Conservation (phyloP, 2,888 invertebrate genomes). For the Lycia hirtaria region DNA sequence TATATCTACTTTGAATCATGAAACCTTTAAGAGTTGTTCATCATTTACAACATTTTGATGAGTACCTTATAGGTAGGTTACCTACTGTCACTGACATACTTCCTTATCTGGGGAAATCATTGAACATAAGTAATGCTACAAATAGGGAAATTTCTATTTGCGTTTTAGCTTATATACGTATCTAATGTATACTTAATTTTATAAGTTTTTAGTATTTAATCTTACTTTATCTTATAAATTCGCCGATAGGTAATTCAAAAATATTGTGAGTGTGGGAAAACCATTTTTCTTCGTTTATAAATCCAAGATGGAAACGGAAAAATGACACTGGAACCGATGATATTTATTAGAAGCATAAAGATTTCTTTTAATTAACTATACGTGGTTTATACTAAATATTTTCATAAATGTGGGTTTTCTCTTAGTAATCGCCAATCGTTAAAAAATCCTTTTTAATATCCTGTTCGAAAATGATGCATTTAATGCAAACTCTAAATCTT, state of each 20-base stretch:
- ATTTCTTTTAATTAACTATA: no score
- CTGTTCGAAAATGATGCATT: neutral
- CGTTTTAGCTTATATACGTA: neutral
- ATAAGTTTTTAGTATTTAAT: neutral
- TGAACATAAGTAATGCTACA: neutral
- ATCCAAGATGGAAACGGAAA: no score
- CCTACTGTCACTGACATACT: neutral
- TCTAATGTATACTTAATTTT: no score
- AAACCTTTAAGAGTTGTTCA: neutral
- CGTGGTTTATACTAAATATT: no score
- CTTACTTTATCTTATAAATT: no score
- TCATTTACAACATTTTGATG: neutral
- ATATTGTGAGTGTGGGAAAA: no score
- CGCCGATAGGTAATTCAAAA: no score
- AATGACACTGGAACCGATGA: no score
- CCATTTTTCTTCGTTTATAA: neutral
- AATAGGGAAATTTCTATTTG: neutral
- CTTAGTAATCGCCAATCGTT: neutral
- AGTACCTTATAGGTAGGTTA: no score
- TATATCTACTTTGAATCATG: neutral
- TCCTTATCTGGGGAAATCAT: constrained; percentile 1
- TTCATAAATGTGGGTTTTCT: neutral
- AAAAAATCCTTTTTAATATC: neutral
- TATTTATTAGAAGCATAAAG: no score
- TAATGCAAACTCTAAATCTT: neutral